Conservation (phyloP, 2,888 invertebrate species). For the Lycocerus yunnanus region DNA sequence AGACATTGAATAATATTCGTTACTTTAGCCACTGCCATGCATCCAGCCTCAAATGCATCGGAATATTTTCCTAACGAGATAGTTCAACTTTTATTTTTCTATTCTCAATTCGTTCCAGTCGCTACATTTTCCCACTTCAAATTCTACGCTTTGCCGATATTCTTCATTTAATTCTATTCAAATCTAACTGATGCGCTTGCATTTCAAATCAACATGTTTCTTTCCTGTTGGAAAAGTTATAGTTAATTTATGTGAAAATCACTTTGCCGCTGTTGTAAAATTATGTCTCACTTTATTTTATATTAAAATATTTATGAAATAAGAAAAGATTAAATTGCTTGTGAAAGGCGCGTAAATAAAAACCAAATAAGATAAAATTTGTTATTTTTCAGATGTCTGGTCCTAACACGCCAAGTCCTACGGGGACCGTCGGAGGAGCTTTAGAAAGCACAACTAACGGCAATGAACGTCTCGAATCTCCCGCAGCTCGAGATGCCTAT, state of each 20-base stretch:
- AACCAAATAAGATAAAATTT: not conserved
- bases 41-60: not conserved
- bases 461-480: slow-evolving; percentile 41
- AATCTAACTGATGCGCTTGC: not conserved
- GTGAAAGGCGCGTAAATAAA: not conserved
- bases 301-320: not conserved
- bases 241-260: no score
- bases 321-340: not conserved
- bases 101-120: not conserved
- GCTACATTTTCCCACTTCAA: no score
- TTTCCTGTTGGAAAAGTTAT: no score
- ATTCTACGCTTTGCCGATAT: not conserved
- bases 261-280: no score
- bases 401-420: slow-evolving; percentile 53
- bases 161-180: not conserved
- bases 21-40: not conserved
- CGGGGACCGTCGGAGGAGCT: slow-evolving; percentile 48
- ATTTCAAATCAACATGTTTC: not conserved
- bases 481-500: slow-evolving; percentile 54
- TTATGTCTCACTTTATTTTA: not conserved
- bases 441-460: slow-evolving; percentile 48
- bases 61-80: not conserved
- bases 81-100: not conserved
- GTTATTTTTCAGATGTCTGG: slow-evolving; percentile 48
- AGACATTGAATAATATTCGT: not conserved